phyloP scores from a whole-genome alignment of 1,140 invertebrate species.

The fruit fly (Drosophila melanogaster) region DNA sequence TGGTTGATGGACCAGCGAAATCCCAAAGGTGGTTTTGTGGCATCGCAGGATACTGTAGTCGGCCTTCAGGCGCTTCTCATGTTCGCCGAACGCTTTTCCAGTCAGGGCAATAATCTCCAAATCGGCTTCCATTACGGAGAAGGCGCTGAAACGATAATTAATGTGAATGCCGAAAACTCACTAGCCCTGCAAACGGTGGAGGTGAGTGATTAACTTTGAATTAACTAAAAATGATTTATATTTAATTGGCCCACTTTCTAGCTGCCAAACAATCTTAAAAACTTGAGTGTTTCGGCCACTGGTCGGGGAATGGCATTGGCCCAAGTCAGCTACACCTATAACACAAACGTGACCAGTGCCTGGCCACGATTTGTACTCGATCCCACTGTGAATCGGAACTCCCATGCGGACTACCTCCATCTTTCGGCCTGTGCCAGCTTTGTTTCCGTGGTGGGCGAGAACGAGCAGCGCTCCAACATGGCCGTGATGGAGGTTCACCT shows the following conservation, averaged over 20 bases:
- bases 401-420: conserved; percentile 92
- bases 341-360: conserved; percentile 94
- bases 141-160: conserved; percentile 87
- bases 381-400: conserved; percentile 94
- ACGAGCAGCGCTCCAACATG: conserved; percentile 91
- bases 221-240: conserved; percentile 55
- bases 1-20: conserved; percentile 94
- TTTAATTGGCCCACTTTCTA: conserved; percentile 1
- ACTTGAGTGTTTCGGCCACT: conserved; percentile 88
- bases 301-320: conserved; percentile 94
- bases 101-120: conserved; percentile 86
- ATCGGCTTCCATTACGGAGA: conserved; percentile 86
- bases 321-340: conserved; percentile 93
- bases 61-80: conserved; percentile 90
- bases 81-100: conserved; percentile 87
- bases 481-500: conserved; percentile 94
- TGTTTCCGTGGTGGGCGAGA: conserved; percentile 85
- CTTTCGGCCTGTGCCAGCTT: conserved; percentile 93
- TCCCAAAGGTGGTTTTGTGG: conserved; percentile 92
- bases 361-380: conserved; percentile 95
- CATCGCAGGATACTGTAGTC: conserved; percentile 90
- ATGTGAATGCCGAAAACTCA: conserved; percentile 89
- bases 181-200: conserved; percentile 89
- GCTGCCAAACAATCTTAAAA: conserved; percentile 75
- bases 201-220: conserved; percentile 24